Base-by-base conservation (phyloP, 2,888 invertebrate species). In the Epiblema foenella region DNA sequence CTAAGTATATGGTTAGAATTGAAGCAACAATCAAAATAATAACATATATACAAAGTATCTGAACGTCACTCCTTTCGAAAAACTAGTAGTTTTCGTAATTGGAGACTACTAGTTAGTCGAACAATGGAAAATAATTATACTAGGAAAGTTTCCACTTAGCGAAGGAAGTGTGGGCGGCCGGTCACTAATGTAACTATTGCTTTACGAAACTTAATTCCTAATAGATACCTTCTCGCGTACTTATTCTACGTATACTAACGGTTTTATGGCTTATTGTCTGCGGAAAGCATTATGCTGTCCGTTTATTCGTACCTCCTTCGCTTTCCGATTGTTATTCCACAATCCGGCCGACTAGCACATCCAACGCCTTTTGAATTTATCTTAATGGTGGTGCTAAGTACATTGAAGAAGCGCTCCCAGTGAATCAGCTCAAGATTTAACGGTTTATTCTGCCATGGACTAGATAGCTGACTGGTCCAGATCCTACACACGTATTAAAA, bases 181-280 rank as follows among this genome's bases (percentile, higher is more conserved):
- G 70, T 68, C 67, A 69, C 73, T 75, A 73, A 74, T 74, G 73
- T 75, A 69, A 66, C 68, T 69, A 58, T 74, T 62, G 73, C 37
- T 37, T 54, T 39, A 73, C 68, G 69, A 75, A 76, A 75, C 73
- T 74, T 76, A 74, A 77, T 75, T 77, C 74, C 73, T 72, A 68
- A 68, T 63, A 63, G 12, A n/a, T 74, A 60, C 73, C 70, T 71
- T 75, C 77, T 72, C 74, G 62, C 72, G 68, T 69, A 67, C 71
- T 59, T 59, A 65, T 71, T 69, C 62, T 65, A 63, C 63, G 64
- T 67, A 71, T 73, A 78, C 81, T 80, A 78, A 77, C 79, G 76
- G 79, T 79, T 80, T 79, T 79, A 82, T 78, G 79, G 79, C 77
- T 78, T 77, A 85, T 86, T 85, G 81, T 83, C 80, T 78, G 75